A percentile compares a stretch with the other conserved stretches of the same genome.
phyloP scores from a whole-genome alignment of 2,797 vertebrate species.

The Etheostoma perlongum region DNA sequence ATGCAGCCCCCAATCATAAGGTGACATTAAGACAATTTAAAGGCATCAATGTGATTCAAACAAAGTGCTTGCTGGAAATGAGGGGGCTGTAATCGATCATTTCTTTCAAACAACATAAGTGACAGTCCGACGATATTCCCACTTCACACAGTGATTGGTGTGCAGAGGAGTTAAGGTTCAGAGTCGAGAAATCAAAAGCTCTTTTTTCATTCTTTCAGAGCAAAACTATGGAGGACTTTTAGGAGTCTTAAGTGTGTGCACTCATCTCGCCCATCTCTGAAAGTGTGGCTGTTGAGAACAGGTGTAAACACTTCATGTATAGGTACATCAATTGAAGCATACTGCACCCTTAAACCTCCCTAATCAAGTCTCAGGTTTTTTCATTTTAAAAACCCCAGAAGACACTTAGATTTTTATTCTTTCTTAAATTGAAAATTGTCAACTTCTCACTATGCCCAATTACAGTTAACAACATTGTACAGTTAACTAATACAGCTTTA shows the following conservation, averaged over 20 bases:
- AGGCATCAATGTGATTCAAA: not conserved
- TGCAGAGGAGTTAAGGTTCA: not conserved
- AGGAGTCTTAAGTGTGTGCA: not conserved
- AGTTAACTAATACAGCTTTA: not conserved
- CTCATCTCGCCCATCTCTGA: not conserved
- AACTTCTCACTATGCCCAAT: not conserved
- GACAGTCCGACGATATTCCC: too few relatives aligned
- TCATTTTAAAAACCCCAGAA: not conserved
- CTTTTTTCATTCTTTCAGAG: constrained; percentile 2
- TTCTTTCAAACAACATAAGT: not conserved
- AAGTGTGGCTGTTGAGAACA: not conserved
- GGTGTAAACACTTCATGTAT: not conserved
- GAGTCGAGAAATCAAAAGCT: not conserved
- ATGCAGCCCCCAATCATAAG: not conserved
- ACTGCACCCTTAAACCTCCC: not conserved
- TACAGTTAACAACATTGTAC: not conserved
- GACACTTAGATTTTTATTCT: too few relatives aligned
- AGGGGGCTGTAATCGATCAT: not conserved
- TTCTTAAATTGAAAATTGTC: not conserved
- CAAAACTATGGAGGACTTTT: not conserved
- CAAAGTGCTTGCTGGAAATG: constrained; percentile 4
- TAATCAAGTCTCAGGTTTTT: not conserved
- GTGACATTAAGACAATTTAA: not conserved
- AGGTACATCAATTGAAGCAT: not conserved
- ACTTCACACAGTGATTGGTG: not conserved